Percentiles rank a stretch among this genome's conserved stretches.
Conservation (phyloP, 2,113 vertebrate species). For the Ancistrus triradiatus region DNA sequence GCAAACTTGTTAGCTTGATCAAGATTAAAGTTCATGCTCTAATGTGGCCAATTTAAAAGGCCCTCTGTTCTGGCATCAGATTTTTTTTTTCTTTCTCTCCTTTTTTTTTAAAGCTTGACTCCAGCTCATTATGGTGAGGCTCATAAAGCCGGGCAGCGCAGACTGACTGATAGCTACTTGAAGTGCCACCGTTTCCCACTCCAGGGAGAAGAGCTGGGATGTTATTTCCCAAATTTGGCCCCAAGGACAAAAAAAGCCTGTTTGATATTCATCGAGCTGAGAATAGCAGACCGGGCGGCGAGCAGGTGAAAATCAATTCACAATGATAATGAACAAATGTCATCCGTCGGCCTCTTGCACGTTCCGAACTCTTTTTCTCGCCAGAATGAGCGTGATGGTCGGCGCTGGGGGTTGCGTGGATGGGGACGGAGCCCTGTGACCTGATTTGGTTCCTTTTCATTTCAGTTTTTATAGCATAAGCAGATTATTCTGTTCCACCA, state of each 20-base stretch:
- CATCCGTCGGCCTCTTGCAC: conserved; percentile 69
- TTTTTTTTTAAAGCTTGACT: conserved; percentile 9
- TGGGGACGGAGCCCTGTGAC: conserved; percentile 10
- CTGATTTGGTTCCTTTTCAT: too few species aligned
- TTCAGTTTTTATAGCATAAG: too few species aligned
- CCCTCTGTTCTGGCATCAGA: neutral
- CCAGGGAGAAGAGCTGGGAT: conserved; percentile 49
- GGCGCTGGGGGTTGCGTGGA: conserved; percentile 56
- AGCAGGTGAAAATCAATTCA: conserved; percentile 76
- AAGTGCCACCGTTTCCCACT: conserved; percentile 64
- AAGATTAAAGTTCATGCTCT: conserved; percentile 9
- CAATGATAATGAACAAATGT: conserved; percentile 71
- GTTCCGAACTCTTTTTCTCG: conserved; percentile 60
- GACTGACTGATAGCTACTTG: conserved; percentile 65
- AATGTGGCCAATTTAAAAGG: conserved; percentile 6
- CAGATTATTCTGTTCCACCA: too few species aligned
- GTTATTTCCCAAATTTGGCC: conserved; percentile 74
- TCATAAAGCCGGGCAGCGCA: conserved; percentile 31
- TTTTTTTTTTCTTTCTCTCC: conserved; percentile 9
- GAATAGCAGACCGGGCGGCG: conserved; percentile 66
- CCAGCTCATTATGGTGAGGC: conserved; percentile 20
- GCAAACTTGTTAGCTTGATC: conserved; percentile 7
- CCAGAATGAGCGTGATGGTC: conserved; percentile 69
- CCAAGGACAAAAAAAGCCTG: conserved; percentile 65
- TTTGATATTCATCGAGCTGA: conserved; percentile 78